Conservation (phyloP, 2,888 invertebrate species). For the Zhuqinia jingwanae region DNA sequence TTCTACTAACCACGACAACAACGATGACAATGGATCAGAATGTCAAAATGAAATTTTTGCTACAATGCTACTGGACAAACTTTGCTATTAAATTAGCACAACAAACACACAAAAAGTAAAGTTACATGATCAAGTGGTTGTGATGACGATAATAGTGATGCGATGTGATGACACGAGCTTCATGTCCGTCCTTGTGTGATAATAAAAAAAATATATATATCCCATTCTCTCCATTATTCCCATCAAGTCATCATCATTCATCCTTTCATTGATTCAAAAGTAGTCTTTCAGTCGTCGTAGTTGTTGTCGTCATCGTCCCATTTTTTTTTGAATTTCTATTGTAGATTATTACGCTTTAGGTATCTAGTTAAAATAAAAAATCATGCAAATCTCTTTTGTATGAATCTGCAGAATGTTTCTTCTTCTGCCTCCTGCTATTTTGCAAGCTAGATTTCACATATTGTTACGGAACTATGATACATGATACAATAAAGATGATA, state of each 20-base stretch:
- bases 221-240: slow-evolving; percentile 2
- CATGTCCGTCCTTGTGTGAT: slow-evolving; percentile 26
- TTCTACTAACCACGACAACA: neutral
- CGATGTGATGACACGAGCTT: slow-evolving; percentile 4
- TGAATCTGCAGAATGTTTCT: neutral
- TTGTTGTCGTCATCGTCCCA: too few species aligned
- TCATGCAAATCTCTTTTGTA: neutral
- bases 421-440: neutral
- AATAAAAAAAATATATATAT: neutral
- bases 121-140: too few species aligned
- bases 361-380: neutral
- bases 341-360: neutral
- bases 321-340: neutral
- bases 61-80: neutral
- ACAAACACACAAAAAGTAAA: too few species aligned
- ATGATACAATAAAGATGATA: neutral
- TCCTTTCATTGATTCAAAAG: slow-evolving; percentile 7
- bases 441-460: neutral
- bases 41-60: too few species aligned
- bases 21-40: too few species aligned
- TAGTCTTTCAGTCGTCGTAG: too few species aligned
- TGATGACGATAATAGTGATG: neutral
- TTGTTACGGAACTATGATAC: too few species aligned
- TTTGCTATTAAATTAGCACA: slow-evolving; percentile 33
- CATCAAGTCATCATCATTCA: neutral